phyloP scores from a whole-genome alignment of 2,888 invertebrate species.

The Malthinus flaveolus region DNA sequence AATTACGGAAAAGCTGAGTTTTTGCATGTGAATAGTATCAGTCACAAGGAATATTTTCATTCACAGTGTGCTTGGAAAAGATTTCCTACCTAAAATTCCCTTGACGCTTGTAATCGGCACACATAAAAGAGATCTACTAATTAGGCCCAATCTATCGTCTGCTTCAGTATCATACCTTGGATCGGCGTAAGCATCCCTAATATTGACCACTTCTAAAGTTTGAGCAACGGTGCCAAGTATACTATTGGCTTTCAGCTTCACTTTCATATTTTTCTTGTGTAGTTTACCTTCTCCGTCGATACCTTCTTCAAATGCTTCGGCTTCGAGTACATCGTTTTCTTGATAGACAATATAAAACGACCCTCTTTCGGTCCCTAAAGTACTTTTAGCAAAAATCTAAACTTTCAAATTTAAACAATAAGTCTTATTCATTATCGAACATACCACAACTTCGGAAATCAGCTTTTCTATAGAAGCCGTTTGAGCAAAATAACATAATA shows the following conservation, averaged over 20 bases:
- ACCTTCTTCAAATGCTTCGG: conserved; percentile 66
- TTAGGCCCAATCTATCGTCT: conserved; percentile 60
- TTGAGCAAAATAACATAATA: conserved; percentile 56
- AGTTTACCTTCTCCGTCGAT: conserved; percentile 48
- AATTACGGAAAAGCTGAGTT: too few relatives aligned
- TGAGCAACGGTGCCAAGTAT: conserved; percentile 60
- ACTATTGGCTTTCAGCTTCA: conserved; percentile 58
- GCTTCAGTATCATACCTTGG: conserved; percentile 58
- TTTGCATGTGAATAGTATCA: too few relatives aligned
- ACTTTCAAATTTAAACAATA: conserved; percentile 13
- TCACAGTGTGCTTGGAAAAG: not conserved
- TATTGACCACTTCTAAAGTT: conserved; percentile 57
- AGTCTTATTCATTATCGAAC: conserved; percentile 3
- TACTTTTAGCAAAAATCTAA: conserved; percentile 62
- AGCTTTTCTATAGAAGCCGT: conserved; percentile 31
- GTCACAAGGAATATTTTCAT: too few relatives aligned
- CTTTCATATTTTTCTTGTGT: conserved; percentile 59
- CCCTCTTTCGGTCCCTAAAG: conserved; percentile 61
- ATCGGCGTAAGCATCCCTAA: conserved; percentile 62
- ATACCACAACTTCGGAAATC: not conserved
- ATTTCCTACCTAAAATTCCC: conserved; percentile 56
- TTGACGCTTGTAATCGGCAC: conserved; percentile 59
- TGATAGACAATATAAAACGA: conserved; percentile 62
- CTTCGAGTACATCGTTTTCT: conserved; percentile 54
- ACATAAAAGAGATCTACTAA: conserved; percentile 60